These are phyloP conservation scores for Xyrichtys novacula DNA, from an alignment of 2,797 vertebrate species.

Conservation along the genomic window DNA sequence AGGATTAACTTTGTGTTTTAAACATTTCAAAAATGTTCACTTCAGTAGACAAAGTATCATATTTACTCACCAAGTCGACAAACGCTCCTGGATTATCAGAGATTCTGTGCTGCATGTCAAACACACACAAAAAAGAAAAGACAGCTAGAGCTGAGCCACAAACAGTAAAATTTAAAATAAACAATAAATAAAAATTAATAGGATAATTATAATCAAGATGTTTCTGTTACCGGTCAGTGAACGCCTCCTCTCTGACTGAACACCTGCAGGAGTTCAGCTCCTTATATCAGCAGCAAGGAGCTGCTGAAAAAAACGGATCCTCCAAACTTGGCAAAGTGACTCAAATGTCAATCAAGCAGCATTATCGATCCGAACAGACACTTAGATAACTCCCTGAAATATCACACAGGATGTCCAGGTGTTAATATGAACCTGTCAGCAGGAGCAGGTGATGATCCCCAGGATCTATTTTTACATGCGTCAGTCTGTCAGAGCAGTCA, in stretches of 20 bases:
- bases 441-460: slow-evolving; percentile 66
- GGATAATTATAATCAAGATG: neutral
- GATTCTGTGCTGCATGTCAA: neutral
- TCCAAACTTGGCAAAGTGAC: slow-evolving; percentile 72
- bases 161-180: too few relatives aligned
- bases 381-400: slow-evolving; percentile 30
- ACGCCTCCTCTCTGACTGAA: slow-evolving; percentile 28
- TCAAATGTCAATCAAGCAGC: slow-evolving; percentile 65
- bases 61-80: slow-evolving; percentile 29
- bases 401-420: slow-evolving; percentile 43
- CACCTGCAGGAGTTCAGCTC: slow-evolving; percentile 10
- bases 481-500: slow-evolving; percentile 29
- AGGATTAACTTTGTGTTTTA: too few relatives aligned
- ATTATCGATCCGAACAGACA: slow-evolving; percentile 52
- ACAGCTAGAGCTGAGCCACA: neutral
- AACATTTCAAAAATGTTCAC: neutral
- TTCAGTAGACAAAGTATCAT: neutral
- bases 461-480: slow-evolving; percentile 72
- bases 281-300: slow-evolving; percentile 67
- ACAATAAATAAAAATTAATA: neutral
- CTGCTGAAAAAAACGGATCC: slow-evolving; percentile 43
- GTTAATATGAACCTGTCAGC: slow-evolving; percentile 62
- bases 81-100: neutral
- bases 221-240: slow-evolving; percentile 16
- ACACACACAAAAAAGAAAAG: slow-evolving; percentile 2